Conservation (phyloP, 1,140 invertebrate species). For the Ooceraea biroi region DNA sequence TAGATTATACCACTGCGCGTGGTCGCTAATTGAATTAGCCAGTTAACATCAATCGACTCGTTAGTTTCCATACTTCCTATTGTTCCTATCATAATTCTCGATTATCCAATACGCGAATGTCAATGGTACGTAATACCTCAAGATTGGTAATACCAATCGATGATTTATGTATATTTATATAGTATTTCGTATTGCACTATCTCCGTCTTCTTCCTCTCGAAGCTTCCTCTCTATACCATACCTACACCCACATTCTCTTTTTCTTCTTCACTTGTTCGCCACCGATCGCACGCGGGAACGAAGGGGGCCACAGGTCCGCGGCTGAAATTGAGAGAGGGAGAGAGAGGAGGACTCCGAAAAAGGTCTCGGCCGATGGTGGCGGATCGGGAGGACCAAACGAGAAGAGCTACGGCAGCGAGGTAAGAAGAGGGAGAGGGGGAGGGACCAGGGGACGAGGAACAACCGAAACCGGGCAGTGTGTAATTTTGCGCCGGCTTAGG, state of each 20-base stretch:
- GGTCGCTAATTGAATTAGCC: too few relatives aligned
- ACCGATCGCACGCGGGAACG: conserved; percentile 58
- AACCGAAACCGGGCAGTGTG: conserved; percentile 84
- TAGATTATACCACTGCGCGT: too few relatives aligned
- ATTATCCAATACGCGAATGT: too few relatives aligned
- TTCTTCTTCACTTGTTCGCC: conserved; percentile 51
- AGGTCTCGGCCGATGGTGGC: conserved; percentile 24
- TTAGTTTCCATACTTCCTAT: too few relatives aligned
- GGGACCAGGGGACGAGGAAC: conserved; percentile 28
- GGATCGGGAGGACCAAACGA: conserved; percentile 36
- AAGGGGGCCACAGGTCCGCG: conserved; percentile 53
- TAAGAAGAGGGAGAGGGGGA: conserved; percentile 30
- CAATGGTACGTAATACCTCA: too few relatives aligned
- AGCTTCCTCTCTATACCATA: not conserved
- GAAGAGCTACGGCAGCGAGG: conserved; percentile 17
- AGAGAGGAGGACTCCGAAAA: conserved; percentile 29
- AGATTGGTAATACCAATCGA: not conserved
- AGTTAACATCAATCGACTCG: too few relatives aligned
- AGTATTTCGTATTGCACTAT: conserved; percentile 4
- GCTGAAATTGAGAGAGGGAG: not conserved
- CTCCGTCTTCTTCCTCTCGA: not conserved
- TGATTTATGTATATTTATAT: too few relatives aligned
- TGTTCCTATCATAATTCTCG: too few relatives aligned
- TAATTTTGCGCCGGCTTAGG: conserved; percentile 87
- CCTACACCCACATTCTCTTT: conserved; percentile 25